Evolutionary conservation across 2,797 vertebrate species (phyloP).

Genomic region (Thaleichthys pacificus): DNA sequence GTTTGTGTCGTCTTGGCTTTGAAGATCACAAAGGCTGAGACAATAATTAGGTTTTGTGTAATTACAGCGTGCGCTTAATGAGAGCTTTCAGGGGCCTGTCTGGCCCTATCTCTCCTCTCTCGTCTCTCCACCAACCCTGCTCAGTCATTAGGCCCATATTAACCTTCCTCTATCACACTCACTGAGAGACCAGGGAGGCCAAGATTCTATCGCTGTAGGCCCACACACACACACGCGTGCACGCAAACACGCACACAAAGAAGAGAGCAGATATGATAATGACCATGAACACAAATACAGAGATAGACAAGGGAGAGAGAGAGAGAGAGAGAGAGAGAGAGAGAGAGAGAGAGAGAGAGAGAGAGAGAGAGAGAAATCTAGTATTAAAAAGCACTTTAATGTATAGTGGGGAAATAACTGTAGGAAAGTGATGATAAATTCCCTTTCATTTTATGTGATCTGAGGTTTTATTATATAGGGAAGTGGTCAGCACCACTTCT

Average conservation of each 20-base stretch:
- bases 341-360: slow-evolving; percentile 9
- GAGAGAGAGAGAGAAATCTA: slow-evolving; percentile 12
- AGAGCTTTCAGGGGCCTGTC: slow-evolving; percentile 71
- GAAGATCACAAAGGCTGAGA: slow-evolving; percentile 80
- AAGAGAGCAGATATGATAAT: slow-evolving; percentile 25
- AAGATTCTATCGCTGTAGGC: slow-evolving; percentile 41
- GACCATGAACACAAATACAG: slow-evolving; percentile 14
- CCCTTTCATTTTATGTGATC: no score
- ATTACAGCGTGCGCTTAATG: slow-evolving; percentile 77
- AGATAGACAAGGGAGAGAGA: slow-evolving; percentile 2
- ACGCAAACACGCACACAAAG: slow-evolving; percentile 17
- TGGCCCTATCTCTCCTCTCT: slow-evolving; percentile 54
- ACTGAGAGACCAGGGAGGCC: neutral
- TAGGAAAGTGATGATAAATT: no score
- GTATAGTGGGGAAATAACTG: no score
- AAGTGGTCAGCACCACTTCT: no score
- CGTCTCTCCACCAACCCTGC: slow-evolving; percentile 20
- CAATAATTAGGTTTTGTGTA: slow-evolving; percentile 82
- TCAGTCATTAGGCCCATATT: slow-evolving; percentile 52
- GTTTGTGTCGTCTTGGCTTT: slow-evolving; percentile 76
- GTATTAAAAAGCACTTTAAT: no score
- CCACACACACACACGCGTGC: neutral
- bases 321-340: slow-evolving; percentile 58
- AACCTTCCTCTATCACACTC: slow-evolving; percentile 19
- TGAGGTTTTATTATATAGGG: no score